Evolutionary conservation across 2,797 vertebrate genomes (phyloP).

Genomic region (Oophaga sylvatica): DNA sequence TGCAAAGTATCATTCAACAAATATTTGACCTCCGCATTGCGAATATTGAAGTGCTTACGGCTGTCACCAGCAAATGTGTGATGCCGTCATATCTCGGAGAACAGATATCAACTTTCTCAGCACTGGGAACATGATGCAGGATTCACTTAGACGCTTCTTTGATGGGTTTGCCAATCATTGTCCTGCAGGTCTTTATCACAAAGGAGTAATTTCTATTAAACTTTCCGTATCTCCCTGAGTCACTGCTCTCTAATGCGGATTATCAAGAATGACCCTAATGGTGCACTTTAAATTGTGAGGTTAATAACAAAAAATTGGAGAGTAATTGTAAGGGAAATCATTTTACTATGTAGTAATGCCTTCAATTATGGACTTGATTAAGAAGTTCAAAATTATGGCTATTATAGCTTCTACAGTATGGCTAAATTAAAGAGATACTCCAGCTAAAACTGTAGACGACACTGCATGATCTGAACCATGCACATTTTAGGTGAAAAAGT

Average conservation of each 20-base stretch:
- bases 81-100: constrained; percentile 22
- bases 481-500: too few species aligned
- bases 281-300: neutral
- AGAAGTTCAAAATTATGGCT: neutral
- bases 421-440: neutral
- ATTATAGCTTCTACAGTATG: neutral
- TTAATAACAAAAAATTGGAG: constrained; percentile 6
- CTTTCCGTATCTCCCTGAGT: neutral
- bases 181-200: constrained; percentile 4
- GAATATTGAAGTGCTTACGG: neutral
- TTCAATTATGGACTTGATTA: neutral
- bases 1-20: constrained; percentile 28
- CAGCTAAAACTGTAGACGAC: neutral
- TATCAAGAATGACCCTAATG: neutral
- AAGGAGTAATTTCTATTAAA: constrained; percentile 17
- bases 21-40: constrained; percentile 37
- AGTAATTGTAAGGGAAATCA: constrained; percentile 7
- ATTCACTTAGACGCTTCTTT: neutral
- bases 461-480: neutral
- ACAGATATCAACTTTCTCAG: constrained; percentile 16
- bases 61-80: constrained; percentile 27
- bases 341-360: neutral
- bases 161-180: constrained; percentile 17
- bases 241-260: constrained; percentile 13
- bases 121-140: neutral